Percentiles rank a stretch among this genome's conserved stretches.
Conservation (phyloP, 1,140 invertebrate species). For the Drosophila athabasca region DNA sequence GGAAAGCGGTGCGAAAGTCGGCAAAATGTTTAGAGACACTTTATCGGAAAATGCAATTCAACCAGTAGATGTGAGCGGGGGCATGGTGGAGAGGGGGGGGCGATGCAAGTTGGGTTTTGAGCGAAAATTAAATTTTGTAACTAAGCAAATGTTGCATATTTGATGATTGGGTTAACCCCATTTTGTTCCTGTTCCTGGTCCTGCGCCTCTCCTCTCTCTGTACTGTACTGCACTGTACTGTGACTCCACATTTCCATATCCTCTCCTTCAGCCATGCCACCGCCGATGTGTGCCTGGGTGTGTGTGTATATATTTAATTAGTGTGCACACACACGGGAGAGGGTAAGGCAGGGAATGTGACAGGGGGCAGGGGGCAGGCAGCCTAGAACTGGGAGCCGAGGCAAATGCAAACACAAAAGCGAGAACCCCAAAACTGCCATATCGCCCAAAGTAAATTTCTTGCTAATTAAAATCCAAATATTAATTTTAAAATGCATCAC, state of each 20-base stretch:
- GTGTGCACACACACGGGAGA: conserved; percentile 57
- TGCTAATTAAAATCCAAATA: conserved; percentile 83
- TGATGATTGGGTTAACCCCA: conserved; percentile 64
- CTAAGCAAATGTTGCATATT: conserved; percentile 80
- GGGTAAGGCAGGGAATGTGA: background rate
- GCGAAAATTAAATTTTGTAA: conserved; percentile 75
- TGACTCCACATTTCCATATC: background rate
- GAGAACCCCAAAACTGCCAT: conserved; percentile 64
- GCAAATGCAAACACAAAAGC: conserved; percentile 71
- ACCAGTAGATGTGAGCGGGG: background rate
- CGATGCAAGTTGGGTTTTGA: background rate
- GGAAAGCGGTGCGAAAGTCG: too few relatives aligned
- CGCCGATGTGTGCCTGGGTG: conserved; percentile 48
- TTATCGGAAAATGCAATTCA: too few relatives aligned
- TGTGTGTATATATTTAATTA: conserved; percentile 73
- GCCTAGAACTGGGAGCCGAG: conserved; percentile 23
- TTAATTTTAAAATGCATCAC: conserved; percentile 79
- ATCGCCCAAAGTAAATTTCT: conserved; percentile 74
- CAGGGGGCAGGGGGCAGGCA: background rate
- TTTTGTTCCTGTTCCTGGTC: conserved; percentile 1
- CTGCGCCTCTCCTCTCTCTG: too few relatives aligned
- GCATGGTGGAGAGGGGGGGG: too few relatives aligned
- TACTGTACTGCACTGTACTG: too few relatives aligned
- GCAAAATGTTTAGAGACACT: too few relatives aligned
- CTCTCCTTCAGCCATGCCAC: background rate